A percentile compares a stretch with the other conserved stretches of the same genome.
phyloP scores from a whole-genome alignment of 2,888 invertebrate genomes.

The Cetonia aurata region DNA sequence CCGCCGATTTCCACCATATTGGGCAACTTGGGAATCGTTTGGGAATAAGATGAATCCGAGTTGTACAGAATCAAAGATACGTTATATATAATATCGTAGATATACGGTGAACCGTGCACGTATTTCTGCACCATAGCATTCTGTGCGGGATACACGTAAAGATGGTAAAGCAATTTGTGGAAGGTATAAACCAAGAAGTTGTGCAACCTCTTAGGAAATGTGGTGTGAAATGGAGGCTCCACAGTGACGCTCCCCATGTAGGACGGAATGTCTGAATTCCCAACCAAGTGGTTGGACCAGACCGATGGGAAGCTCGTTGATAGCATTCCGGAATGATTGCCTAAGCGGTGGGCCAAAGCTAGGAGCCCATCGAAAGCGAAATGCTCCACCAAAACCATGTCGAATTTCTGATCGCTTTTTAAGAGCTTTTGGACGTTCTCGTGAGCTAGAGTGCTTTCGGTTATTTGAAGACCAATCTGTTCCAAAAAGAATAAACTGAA shows the following conservation, averaged over 20 bases:
- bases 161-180: constrained; percentile 54
- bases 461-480: neutral
- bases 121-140: constrained; percentile 54
- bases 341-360: constrained; percentile 56
- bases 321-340: constrained; percentile 59
- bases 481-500: neutral
- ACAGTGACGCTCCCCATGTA: constrained; percentile 67
- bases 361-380: constrained; percentile 56
- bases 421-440: constrained; percentile 55
- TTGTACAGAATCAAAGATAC: constrained; percentile 58
- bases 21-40: constrained; percentile 68
- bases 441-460: constrained; percentile 46
- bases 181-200: constrained; percentile 66
- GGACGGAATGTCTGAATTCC: constrained; percentile 66
- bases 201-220: constrained; percentile 68
- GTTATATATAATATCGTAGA: constrained; percentile 56
- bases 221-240: constrained; percentile 64
- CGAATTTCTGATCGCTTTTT: constrained; percentile 55
- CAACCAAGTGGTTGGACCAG: constrained; percentile 67
- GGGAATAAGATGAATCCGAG: constrained; percentile 68
- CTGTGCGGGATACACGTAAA: constrained; percentile 53
- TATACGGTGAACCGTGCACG: constrained; percentile 55
- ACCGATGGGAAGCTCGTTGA: constrained; percentile 64
- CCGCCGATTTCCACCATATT: constrained; percentile 72
- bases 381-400: constrained; percentile 58